Evolutionary conservation across 2,888 invertebrate species (phyloP).

Genomic region (Drosophila nr. medialis): DNA sequence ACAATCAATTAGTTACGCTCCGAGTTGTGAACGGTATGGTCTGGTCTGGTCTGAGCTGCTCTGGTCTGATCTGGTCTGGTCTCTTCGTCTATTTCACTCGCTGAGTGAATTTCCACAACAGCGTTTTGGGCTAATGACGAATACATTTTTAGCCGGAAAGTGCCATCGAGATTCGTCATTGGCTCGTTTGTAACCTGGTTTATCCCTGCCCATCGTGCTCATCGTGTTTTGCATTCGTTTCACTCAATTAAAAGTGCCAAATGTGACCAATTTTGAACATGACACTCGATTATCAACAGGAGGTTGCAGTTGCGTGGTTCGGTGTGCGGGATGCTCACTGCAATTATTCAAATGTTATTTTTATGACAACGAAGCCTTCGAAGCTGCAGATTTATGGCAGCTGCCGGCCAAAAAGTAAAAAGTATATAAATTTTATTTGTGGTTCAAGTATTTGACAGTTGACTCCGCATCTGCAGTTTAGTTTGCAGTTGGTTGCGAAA

Average conservation of each 20-base stretch:
- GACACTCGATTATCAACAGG: constrained; percentile 53
- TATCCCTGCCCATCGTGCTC: constrained; percentile 23
- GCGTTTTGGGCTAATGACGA: constrained; percentile 63
- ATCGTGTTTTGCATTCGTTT: constrained; percentile 63
- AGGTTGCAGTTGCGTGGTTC: background rate
- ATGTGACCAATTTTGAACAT: constrained; percentile 59
- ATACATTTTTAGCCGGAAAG: constrained; percentile 59
- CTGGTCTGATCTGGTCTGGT: background rate
- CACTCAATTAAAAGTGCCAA: constrained; percentile 73
- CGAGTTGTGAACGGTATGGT: constrained; percentile 19
- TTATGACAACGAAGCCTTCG: constrained; percentile 52
- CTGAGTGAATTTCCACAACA: constrained; percentile 50
- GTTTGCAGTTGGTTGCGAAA: constrained; percentile 11
- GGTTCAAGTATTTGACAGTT: constrained; percentile 64
- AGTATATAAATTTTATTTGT: constrained; percentile 69
- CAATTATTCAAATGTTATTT: constrained; percentile 61
- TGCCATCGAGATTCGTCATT: constrained; percentile 61
- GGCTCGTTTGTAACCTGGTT: constrained; percentile 48
- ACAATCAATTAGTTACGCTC: constrained; percentile 81
- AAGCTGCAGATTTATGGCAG: constrained; percentile 59
- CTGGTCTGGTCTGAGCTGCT: background rate
- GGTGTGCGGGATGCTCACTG: constrained; percentile 10
- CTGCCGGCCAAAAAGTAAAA: constrained; percentile 48
- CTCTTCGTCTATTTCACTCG: background rate
- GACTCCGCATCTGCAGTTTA: constrained; percentile 27